These are phyloP conservation scores for Phrynosoma blainvillii DNA, from an alignment of 2,113 vertebrate genomes.

Conservation along the genomic window DNA sequence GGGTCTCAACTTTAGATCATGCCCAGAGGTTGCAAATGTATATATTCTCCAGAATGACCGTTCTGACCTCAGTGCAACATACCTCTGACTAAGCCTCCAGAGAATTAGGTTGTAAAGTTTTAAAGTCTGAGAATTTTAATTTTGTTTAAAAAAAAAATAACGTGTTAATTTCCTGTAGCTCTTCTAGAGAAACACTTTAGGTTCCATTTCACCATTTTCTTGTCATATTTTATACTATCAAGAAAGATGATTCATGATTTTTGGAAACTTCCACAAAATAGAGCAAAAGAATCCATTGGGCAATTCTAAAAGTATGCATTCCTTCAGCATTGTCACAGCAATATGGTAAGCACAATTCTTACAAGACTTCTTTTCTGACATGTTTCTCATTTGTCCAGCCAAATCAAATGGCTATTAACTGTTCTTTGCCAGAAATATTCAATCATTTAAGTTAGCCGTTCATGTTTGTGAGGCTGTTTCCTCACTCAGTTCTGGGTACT, in stretches of 20 bases:
- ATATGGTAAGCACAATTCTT: slow-evolving; percentile 10
- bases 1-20: background rate
- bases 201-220: slow-evolving; percentile 40
- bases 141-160: slow-evolving; percentile 33
- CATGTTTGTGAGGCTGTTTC: slow-evolving; percentile 51
- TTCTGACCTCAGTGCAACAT: background rate
- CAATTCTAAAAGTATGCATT: slow-evolving; percentile 60
- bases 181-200: slow-evolving; percentile 58
- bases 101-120: background rate
- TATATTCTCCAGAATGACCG: background rate
- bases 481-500: slow-evolving; percentile 48
- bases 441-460: slow-evolving; percentile 57
- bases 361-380: slow-evolving; percentile 57
- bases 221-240: slow-evolving; percentile 60
- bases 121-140: slow-evolving; percentile 31
- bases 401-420: slow-evolving; percentile 52
- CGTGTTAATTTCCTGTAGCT: slow-evolving; percentile 53
- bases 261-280: slow-evolving; percentile 67
- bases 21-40: background rate
- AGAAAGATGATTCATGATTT: slow-evolving; percentile 74
- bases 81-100: background rate
- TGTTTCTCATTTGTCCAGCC: slow-evolving; percentile 60
- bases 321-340: slow-evolving; percentile 29
- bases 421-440: slow-evolving; percentile 63
- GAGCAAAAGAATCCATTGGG: slow-evolving; percentile 67